phyloP scores from a whole-genome alignment of 2,113 vertebrate genomes.

The Trematomus loennbergii region DNA sequence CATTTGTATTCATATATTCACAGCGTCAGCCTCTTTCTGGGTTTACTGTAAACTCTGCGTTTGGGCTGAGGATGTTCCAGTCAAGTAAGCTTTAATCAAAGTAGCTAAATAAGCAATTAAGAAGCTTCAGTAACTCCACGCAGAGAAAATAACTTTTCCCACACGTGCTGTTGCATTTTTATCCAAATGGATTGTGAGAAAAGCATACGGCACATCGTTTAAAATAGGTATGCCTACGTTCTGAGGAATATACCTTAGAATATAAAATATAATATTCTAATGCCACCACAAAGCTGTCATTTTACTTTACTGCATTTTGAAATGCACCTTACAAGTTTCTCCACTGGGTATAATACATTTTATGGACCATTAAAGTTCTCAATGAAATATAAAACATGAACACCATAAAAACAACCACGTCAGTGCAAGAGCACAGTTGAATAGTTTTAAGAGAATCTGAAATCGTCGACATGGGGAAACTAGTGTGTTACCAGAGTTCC shows the following conservation, averaged over 20 bases:
- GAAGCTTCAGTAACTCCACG: conserved; percentile 10
- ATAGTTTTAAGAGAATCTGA: conserved; percentile 9
- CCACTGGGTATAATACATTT: conserved; percentile 5
- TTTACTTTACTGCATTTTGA: conserved; percentile 18
- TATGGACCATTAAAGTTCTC: conserved; percentile 7
- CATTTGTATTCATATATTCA: conserved; percentile 43
- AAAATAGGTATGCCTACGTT: neutral
- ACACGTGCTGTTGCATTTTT: conserved; percentile 1
- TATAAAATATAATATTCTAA: neutral
- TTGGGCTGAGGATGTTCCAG: conserved; percentile 14
- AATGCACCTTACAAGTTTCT: neutral
- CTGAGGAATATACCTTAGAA: neutral
- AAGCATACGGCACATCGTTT: conserved; percentile 6
- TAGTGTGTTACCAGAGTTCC: accelerated
- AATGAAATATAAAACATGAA: conserved; percentile 14
- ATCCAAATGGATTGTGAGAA: neutral
- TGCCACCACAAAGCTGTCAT: neutral
- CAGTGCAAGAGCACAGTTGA: conserved; percentile 5
- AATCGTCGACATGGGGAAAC: neutral
- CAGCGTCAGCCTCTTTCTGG: conserved; percentile 17
- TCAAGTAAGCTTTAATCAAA: conserved; percentile 33
- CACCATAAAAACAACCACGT: neutral
- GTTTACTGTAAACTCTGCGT: conserved; percentile 9
- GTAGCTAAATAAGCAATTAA: conserved; percentile 4
- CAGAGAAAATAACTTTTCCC: neutral